phyloP scores from a whole-genome alignment of 2,797 vertebrate species.

The Onychomys torridus region DNA sequence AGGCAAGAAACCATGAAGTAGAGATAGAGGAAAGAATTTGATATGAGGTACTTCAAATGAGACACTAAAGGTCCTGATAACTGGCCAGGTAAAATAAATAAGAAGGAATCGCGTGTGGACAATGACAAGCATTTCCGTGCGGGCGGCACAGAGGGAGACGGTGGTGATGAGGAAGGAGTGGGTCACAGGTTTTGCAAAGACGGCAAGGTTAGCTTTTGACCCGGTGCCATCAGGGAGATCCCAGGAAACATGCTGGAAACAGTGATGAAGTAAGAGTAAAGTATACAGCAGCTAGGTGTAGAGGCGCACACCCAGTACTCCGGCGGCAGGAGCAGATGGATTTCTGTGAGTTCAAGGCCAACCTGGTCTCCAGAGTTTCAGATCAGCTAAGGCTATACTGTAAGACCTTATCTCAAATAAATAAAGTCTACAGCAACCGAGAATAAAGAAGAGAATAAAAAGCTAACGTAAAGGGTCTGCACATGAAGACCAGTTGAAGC shows the following conservation, averaged over 20 bases:
- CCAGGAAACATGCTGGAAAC: neutral
- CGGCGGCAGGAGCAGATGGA: neutral
- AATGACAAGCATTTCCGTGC: neutral
- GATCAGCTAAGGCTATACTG: neutral
- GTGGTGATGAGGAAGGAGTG: neutral
- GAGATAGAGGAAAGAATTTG: neutral
- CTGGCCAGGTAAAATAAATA: constrained; percentile 6
- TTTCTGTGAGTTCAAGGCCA: neutral
- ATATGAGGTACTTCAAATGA: neutral
- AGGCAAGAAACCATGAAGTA: neutral
- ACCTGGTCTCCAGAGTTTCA: no score
- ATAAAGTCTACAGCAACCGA: neutral
- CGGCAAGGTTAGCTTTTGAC: neutral
- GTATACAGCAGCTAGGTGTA: neutral
- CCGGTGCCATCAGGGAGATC: neutral
- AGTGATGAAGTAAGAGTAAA: neutral
- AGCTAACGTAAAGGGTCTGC: neutral
- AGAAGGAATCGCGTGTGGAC: neutral
- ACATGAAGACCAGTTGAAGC: neutral
- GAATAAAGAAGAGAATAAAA: neutral
- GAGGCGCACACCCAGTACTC: neutral
- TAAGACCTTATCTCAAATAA: neutral
- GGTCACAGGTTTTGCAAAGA: neutral
- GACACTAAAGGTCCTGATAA: neutral
- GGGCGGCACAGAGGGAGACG: neutral